Evolutionary conservation across 2,113 vertebrate species (phyloP), one percentile per base, ranked within the genome.

Genomic region (Hipposideros armiger): DNA sequence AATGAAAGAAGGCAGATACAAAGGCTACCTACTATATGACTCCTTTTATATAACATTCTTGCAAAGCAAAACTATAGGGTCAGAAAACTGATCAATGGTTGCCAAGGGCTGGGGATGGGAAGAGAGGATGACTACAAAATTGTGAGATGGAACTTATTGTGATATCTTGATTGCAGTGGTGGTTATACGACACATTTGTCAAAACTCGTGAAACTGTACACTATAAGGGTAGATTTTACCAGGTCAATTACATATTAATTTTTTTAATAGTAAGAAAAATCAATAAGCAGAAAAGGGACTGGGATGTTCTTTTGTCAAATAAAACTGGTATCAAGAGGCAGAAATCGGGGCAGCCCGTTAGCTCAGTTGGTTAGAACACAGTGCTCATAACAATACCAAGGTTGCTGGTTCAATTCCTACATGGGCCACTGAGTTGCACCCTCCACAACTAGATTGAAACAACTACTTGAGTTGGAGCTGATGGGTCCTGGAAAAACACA

Each of bases 1-100:
- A 52, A 6, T 80, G 32, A 86, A 66, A 81, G 30, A 93, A 91
- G 36, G 28, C 36, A 87, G 58, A 87, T 87, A 58, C 26, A 91
- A 66, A 36, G 11, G 54, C 16, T 72, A 70, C 20, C 30, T 28
- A 40, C 20, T 67, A 4, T 28, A 58, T 52, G 40, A 83, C 7
- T 95, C 24, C 50, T 73, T 73, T 94, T 54, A 19, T 66, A 95
- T 22, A 50, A 87, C 56, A 74, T 36, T 40, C 60, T 80, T 66
- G 30, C 47, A 87, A 58, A 80, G 30, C 30, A 56, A 81, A 95
- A 73, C 6, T 60, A 58, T 7, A 52, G n/a, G 20, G 20, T 81
- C 56, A 82, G 45, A 54, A 81, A 88, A 88, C 54, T 73, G 26
- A 64, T 72, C 2, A 78, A 20, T 7, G 40, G 32, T 50, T 80